phyloP scores from a whole-genome alignment of 2,797 vertebrate genomes.

The Epinephelus malabaricus region DNA sequence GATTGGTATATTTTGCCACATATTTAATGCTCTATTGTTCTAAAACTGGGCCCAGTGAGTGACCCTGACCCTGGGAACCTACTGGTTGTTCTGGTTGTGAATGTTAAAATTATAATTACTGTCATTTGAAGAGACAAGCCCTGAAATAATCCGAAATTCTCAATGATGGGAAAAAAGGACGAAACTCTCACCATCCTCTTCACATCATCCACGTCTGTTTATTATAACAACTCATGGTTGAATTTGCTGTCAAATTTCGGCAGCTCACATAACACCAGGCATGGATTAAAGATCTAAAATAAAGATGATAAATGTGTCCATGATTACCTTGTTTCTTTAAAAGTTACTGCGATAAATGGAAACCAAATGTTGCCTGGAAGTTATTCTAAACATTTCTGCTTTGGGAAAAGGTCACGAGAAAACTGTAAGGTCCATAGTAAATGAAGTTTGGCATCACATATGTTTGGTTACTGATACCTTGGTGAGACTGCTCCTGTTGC shows the following conservation, averaged over 20 bases:
- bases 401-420: slow-evolving; percentile 10
- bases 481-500: slow-evolving; percentile 3
- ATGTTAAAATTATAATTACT: too few species aligned
- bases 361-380: slow-evolving; percentile 16
- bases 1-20: too few species aligned
- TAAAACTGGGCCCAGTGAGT: too few species aligned
- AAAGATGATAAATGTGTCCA: neutral
- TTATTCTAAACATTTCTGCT: neutral
- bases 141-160: neutral
- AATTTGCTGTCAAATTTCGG: neutral
- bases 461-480: neutral
- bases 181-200: neutral
- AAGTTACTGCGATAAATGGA: neutral
- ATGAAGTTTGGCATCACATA: neutral
- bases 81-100: too few species aligned
- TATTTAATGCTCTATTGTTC: too few species aligned
- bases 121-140: neutral
- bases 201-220: neutral
- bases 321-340: neutral
- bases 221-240: neutral
- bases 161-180: neutral
- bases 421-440: neutral
- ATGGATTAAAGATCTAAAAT: neutral
- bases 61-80: too few species aligned
- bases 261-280: neutral